Evolutionary conservation across 2,113 vertebrate genomes (phyloP).

Genomic region (Grammomys surdaster): DNA sequence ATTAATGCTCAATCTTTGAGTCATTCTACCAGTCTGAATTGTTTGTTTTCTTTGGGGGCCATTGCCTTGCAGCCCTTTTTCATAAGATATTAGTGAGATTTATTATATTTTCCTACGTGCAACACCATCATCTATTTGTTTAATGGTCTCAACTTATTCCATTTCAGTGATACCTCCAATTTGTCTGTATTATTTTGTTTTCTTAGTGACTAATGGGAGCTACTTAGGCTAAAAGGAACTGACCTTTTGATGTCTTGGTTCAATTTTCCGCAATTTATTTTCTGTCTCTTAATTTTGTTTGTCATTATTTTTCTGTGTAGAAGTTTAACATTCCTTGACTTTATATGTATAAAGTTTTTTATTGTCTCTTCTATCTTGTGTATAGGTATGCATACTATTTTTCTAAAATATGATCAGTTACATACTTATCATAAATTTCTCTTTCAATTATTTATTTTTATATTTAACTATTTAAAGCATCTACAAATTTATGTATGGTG

Average conservation of each 20-base stretch:
- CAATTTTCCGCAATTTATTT: neutral
- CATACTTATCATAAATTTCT: neutral
- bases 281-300: conserved; percentile 29
- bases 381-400: neutral
- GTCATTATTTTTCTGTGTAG: neutral
- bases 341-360: neutral
- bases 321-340: neutral
- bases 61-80: conserved; percentile 19
- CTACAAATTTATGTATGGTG: neutral
- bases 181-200: conserved; percentile 65
- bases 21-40: neutral
- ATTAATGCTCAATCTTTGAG: conserved; percentile 41
- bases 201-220: conserved; percentile 37
- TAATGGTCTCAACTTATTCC: conserved; percentile 51
- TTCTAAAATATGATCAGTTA: neutral
- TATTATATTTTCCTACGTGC: conserved; percentile 49
- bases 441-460: neutral
- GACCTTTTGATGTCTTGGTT: conserved; percentile 44
- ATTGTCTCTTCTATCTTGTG: conserved; percentile 14
- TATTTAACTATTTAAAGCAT: conserved; percentile 19
- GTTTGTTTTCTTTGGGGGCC: conserved; percentile 3
- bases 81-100: conserved; percentile 34
- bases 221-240: neutral
- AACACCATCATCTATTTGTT: conserved; percentile 55
- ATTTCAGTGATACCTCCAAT: conserved; percentile 54